Base-by-base conservation (phyloP, 1,140 invertebrate genomes). In the Heliconius hewitsoni region DNA sequence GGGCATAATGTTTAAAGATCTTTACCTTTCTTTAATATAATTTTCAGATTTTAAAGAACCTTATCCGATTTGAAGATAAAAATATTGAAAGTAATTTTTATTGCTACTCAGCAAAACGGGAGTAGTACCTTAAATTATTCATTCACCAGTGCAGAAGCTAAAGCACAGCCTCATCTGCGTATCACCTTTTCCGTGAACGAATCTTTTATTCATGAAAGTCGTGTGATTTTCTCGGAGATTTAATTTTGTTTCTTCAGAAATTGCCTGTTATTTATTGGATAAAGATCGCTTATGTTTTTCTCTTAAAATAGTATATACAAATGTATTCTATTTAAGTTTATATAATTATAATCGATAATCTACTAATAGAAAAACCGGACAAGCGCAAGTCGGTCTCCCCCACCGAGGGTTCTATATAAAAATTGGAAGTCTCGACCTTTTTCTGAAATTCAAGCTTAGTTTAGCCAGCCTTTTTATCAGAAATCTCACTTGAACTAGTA, bases 131-230 rank as follows among this genome's bases (percentile, higher is more conserved):
- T 89, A 90, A 91, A 87, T 90, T 90, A 91, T 91, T 90, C 87
- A 93, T 82, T 86, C 84, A 81, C 79, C 79, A 80, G 84, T 88
- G 83, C 83, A 86, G 84, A 76, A 87, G 85, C 84, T 86, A 86
- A 90, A 91, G 88, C 87, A 90, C 85, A 84, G 71, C 81, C 86
- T 89, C 86, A 89, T 90, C 84, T 87, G 85, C 86, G 85, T 81
- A 79, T 73, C 74, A 79, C 71, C 78, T 80, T 80, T 80, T 80
- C 75, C 74, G 76, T 74, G 79, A 77, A 80, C 55, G 74, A 71
- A 91, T 93, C 77, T 85, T 89, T 93, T 91, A 93, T 93, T 91
- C 86, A 93, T 91, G 84, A 75, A 52, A 76, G 57, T 79, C 76
- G 79, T 84, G 88, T 84, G 86, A 88, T 80, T 90, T 89, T 86